These are phyloP conservation scores for Phalacrocorax aristotelis DNA, from an alignment of 2,113 vertebrate species.

Conservation along the genomic window DNA sequence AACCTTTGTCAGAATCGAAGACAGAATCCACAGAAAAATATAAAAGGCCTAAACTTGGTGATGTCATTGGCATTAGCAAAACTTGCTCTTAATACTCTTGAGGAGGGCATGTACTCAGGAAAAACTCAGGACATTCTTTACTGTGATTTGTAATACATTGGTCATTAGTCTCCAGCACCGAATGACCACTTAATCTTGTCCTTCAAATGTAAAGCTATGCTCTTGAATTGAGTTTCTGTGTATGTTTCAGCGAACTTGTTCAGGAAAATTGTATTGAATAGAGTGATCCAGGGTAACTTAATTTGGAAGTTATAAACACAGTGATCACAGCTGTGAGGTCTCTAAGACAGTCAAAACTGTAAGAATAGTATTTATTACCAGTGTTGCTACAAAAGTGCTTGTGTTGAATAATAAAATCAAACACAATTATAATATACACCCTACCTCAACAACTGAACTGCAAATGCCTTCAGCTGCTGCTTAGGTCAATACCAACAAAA, in stretches of 20 bases:
- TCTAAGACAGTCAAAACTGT: neutral
- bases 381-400: neutral
- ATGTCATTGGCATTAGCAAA: neutral
- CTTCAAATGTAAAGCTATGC: neutral
- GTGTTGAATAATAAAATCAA: neutral
- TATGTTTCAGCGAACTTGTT: neutral
- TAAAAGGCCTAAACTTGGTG: neutral
- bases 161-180: neutral
- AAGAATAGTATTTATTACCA: neutral
- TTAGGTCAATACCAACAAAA: neutral
- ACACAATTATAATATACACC: neutral
- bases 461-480: neutral
- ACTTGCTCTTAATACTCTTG: neutral
- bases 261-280: neutral
- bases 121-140: neutral
- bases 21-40: neutral
- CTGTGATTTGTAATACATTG: neutral
- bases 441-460: neutral
- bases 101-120: accelerated
- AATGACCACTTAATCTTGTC: neutral
- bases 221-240: neutral
- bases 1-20: neutral
- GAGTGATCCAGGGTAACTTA: neutral
- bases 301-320: neutral
- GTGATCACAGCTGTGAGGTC: neutral